A percentile compares a stretch with the other conserved stretches of the same genome.
These are phyloP conservation scores for Brachynemurus nebulosus DNA, from an alignment of 2,888 invertebrate genomes.

Conservation along the genomic window DNA sequence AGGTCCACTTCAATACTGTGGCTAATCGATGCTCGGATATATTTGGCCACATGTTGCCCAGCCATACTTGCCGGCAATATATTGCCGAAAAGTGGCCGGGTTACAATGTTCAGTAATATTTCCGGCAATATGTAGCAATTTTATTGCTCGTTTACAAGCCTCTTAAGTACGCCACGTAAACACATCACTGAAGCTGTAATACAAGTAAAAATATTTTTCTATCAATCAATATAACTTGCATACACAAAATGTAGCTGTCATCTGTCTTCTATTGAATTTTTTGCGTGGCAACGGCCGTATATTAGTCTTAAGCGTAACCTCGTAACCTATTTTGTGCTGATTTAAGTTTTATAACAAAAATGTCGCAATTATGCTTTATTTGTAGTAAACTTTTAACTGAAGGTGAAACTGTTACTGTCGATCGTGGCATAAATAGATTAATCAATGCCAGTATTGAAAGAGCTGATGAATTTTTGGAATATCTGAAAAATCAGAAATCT, in stretches of 20 bases:
- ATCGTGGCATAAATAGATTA: constrained; percentile 17
- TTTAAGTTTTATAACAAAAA: constrained; percentile 11
- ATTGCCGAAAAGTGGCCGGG: too few relatives aligned
- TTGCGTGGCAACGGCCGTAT: constrained; percentile 1
- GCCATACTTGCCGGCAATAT: too few relatives aligned
- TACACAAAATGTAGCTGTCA: background rate
- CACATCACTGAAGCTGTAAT: constrained; percentile 2
- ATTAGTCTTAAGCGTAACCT: constrained; percentile 9
- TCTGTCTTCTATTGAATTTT: constrained; percentile 7
- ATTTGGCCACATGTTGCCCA: too few relatives aligned
- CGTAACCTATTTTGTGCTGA: constrained; percentile 10
- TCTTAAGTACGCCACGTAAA: too few relatives aligned
- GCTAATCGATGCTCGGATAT: too few relatives aligned
- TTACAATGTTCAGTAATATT: too few relatives aligned
- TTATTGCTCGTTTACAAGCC: too few relatives aligned
- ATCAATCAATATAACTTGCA: background rate
- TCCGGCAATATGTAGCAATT: too few relatives aligned
- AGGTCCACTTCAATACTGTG: too few relatives aligned
- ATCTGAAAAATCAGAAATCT: constrained; percentile 12
- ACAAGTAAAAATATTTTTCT: constrained; percentile 3
- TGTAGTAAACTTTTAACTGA: constrained; percentile 22
- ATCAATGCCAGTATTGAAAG: constrained; percentile 19
- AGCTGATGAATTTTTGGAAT: constrained; percentile 20
- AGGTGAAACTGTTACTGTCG: constrained; percentile 23
- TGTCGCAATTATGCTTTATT: constrained; percentile 22